These are phyloP conservation scores for Apeira syringaria DNA, from an alignment of 2,888 invertebrate species.

Conservation along the genomic window DNA sequence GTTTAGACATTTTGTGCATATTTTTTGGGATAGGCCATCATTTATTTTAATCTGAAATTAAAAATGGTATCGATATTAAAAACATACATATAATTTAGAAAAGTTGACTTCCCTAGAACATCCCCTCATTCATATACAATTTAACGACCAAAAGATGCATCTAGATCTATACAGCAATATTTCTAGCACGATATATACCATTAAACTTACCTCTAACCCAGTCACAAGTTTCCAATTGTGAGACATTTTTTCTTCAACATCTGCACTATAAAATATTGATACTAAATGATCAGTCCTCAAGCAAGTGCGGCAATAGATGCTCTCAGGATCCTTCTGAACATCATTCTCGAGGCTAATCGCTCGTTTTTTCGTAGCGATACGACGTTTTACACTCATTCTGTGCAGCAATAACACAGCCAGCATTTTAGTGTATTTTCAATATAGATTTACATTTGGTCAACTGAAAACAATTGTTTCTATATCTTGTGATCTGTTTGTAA, in stretches of 20 bases:
- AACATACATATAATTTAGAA: no score
- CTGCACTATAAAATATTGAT: conserved; percentile 43
- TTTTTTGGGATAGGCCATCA: conserved; percentile 64
- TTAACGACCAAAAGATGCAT: no score
- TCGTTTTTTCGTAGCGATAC: conserved; percentile 20
- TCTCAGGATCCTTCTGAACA: conserved; percentile 13
- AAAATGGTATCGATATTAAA: neutral
- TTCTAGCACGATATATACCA: no score
- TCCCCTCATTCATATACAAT: no score
- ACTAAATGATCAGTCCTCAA: conserved; percentile 42
- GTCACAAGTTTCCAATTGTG: conserved; percentile 52
- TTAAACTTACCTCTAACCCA: conserved; percentile 55
- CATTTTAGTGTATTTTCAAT: conserved; percentile 34
- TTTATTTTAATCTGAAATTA: conserved; percentile 56
- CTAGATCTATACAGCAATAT: no score
- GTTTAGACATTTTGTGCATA: conserved; percentile 54
- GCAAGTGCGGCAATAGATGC: conserved; percentile 50
- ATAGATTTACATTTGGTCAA: neutral
- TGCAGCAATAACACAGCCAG: conserved; percentile 48
- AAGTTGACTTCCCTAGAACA: no score
- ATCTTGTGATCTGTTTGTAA: neutral
- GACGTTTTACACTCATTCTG: conserved; percentile 35
- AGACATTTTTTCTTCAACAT: conserved; percentile 44
- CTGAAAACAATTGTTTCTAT: neutral
- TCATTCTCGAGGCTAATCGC: conserved; percentile 17